phyloP scores from a whole-genome alignment of 2,113 vertebrate species.

The Ondatra zibethicus region DNA sequence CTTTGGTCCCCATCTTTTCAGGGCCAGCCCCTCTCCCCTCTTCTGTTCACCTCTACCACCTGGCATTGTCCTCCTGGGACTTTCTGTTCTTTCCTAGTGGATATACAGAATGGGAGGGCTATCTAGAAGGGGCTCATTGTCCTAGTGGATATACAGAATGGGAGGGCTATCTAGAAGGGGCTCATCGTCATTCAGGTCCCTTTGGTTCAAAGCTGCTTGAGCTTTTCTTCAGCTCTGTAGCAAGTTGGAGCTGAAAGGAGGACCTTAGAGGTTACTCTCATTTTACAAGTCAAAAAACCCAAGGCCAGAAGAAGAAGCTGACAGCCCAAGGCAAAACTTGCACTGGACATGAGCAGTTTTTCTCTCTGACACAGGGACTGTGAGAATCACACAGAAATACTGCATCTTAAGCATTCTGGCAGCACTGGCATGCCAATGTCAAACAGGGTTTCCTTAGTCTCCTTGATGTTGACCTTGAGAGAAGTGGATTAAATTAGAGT shows the following conservation, averaged over 20 bases:
- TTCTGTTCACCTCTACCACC: neutral
- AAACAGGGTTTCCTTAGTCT: neutral
- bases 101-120: neutral
- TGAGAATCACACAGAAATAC: neutral
- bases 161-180: neutral
- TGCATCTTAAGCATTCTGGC: neutral
- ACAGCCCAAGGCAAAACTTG: neutral
- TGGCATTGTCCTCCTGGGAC: neutral
- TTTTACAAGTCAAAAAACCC: constrained; percentile 8
- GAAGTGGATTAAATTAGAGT: neutral
- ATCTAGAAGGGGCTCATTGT: neutral
- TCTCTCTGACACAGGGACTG: neutral
- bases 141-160: neutral
- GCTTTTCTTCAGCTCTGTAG: neutral
- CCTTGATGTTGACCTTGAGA: constrained; percentile 18
- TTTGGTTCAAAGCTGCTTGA: neutral
- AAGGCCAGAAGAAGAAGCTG: neutral
- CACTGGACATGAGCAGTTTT: neutral
- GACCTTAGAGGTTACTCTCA: neutral
- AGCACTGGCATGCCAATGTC: neutral
- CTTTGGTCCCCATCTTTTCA: neutral
- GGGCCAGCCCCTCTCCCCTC: neutral
- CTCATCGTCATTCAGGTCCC: neutral
- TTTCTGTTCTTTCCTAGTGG: neutral
- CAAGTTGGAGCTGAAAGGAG: neutral